Evolutionary conservation across 2,888 invertebrate genomes (phyloP), one percentile per base, ranked within the genome.

Genomic region (Flabesymbios commensalis): DNA sequence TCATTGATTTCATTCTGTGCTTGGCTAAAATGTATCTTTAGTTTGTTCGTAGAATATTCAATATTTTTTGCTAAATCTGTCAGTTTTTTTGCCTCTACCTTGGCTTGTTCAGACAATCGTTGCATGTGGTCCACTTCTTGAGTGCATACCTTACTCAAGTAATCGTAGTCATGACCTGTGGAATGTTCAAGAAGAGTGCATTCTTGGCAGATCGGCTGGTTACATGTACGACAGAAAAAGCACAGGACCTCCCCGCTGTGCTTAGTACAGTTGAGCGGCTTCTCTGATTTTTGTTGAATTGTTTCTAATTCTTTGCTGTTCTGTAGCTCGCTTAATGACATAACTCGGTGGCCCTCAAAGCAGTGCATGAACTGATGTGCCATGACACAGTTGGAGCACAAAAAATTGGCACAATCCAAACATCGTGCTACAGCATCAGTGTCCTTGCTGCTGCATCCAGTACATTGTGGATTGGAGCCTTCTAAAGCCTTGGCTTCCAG

Each of bases 181-280:
- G 74, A 71, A 62, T 77, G 76, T 48, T 97, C 96, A 63, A 90
- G 85, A 56, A 90, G 86, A 28, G 94, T 90, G 85, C 98, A 98
- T 81, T 98, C 96, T 81, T 94, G 93, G 87, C 98, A 98, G 39
- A 95, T 91, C 14, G 95, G 91, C 67, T 92, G 88, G 69, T 91
- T 89, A 85, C 98, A 98, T 17, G 92, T 92, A 78, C 93, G 90
- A 83, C 98, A 98, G 83, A 90, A 97, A 81, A 91, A 96, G 84
- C 94, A 93, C 53, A 98, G 85, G 67, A 92, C 86, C 83, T 97
- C 95, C 74, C 89, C 89, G 84, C 93, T 94, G 86, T 96, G 96
- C 72, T 92, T 87, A 32, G 89, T 89, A 82, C 95, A 96, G 75
- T 88, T 88, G 61, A 92, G 88, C 2, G 74, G 73, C 55, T 75